phyloP scores from a whole-genome alignment of 2,113 vertebrate species.

The Taurulus bubalis region DNA sequence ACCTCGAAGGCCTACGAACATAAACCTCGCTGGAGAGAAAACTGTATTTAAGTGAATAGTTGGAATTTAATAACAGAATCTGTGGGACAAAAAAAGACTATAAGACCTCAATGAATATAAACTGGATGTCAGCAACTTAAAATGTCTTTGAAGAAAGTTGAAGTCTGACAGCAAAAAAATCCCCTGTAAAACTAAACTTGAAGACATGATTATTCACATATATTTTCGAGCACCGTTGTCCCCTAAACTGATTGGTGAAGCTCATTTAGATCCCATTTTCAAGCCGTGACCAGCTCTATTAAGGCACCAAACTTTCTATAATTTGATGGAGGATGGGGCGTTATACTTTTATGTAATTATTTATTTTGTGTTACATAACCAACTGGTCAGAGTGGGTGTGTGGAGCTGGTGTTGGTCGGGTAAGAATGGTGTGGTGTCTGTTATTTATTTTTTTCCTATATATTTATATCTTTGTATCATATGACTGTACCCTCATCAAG shows the following conservation, averaged over 20 bases:
- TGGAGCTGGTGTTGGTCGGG: background rate
- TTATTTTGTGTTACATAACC: conserved; percentile 30
- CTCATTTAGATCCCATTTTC: background rate
- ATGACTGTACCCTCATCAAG: background rate
- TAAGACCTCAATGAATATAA: background rate
- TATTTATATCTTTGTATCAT: background rate
- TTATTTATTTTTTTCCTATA: background rate
- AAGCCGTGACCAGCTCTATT: background rate
- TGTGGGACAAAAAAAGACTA: background rate
- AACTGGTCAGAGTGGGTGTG: conserved; percentile 13
- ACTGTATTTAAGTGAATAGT: background rate
- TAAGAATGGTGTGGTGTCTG: background rate
- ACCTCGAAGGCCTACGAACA: no score
- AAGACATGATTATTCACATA: background rate
- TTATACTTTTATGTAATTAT: conserved; percentile 34
- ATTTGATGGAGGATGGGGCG: conserved; percentile 3
- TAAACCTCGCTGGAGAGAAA: background rate
- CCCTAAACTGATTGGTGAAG: background rate
- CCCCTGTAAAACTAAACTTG: background rate
- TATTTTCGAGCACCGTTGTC: background rate
- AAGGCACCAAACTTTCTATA: background rate
- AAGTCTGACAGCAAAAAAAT: background rate
- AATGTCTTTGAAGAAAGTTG: background rate
- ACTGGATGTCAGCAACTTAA: background rate
- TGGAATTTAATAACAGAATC: background rate